Evolutionary conservation across 2,113 vertebrate genomes (phyloP).

Genomic region (Tiliqua scincoides): DNA sequence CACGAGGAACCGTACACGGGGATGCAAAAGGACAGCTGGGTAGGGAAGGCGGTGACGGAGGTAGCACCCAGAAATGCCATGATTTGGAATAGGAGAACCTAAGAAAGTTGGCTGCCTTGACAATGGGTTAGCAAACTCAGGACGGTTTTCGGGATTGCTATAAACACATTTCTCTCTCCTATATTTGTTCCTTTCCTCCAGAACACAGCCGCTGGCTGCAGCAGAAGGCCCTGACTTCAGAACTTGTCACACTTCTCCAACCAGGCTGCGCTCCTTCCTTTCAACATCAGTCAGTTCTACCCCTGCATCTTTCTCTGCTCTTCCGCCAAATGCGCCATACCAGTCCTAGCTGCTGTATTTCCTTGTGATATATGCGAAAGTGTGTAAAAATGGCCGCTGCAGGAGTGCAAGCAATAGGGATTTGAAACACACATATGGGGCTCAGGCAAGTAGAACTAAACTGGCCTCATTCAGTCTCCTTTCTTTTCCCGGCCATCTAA

Average conservation of each 20-base stretch:
- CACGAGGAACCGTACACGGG: constrained; percentile 53
- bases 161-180: constrained; percentile 42
- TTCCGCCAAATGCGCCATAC: not conserved
- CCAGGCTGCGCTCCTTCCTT: not conserved
- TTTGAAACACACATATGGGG: not conserved
- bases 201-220: not conserved
- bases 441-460: not conserved
- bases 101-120: constrained; percentile 47
- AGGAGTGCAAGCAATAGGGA: not conserved
- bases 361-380: not conserved
- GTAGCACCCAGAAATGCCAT: constrained; percentile 82
- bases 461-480: not conserved
- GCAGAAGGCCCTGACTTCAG: not conserved
- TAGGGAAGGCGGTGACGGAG: constrained; percentile 69
- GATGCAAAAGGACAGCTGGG: constrained; percentile 43
- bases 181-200: not conserved
- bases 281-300: not conserved
- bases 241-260: no score
- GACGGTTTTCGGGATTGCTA: constrained; percentile 29
- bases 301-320: not conserved
- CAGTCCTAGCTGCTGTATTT: not conserved
- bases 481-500: not conserved
- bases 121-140: constrained; percentile 17
- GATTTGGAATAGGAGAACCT: constrained; percentile 68
- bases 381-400: not conserved